These are phyloP conservation scores for Morone chrysops DNA, from an alignment of 2,113 vertebrate species.

Conservation along the genomic window DNA sequence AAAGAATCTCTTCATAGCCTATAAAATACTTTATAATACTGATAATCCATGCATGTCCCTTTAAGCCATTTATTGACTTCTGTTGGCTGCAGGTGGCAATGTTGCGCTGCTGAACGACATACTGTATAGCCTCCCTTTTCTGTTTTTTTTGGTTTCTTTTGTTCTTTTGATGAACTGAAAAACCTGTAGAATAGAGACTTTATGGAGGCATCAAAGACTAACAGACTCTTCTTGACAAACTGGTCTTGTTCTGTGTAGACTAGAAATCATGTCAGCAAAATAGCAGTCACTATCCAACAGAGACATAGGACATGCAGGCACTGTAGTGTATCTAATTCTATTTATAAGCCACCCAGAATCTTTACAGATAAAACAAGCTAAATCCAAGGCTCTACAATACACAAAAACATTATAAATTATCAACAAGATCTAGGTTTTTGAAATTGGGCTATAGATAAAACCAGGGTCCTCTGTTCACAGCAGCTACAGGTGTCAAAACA, in stretches of 20 bases:
- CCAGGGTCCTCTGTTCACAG: neutral
- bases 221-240: conserved; percentile 36
- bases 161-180: conserved; percentile 43
- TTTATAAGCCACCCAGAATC: neutral
- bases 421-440: neutral
- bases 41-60: neutral
- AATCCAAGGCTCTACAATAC: neutral
- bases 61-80: neutral
- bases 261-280: neutral
- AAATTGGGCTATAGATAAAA: neutral
- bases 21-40: neutral
- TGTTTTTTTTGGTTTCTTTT: conserved; percentile 38
- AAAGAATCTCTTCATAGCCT: neutral
- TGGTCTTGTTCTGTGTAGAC: neutral
- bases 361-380: neutral
- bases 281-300: neutral
- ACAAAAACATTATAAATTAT: neutral
- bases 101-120: conserved; percentile 42
- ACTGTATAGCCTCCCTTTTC: neutral
- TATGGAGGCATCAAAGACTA: conserved; percentile 22
- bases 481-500: conserved; percentile 67
- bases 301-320: neutral
- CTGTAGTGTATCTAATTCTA: too few species aligned
- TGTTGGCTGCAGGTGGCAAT: conserved; percentile 67
- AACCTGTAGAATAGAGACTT: conserved; percentile 29